Percentiles rank a stretch among this genome's conserved stretches.
phyloP scores from a whole-genome alignment of 92 coral and sea anemone genomes.

The Bergia puertoricense region DNA sequence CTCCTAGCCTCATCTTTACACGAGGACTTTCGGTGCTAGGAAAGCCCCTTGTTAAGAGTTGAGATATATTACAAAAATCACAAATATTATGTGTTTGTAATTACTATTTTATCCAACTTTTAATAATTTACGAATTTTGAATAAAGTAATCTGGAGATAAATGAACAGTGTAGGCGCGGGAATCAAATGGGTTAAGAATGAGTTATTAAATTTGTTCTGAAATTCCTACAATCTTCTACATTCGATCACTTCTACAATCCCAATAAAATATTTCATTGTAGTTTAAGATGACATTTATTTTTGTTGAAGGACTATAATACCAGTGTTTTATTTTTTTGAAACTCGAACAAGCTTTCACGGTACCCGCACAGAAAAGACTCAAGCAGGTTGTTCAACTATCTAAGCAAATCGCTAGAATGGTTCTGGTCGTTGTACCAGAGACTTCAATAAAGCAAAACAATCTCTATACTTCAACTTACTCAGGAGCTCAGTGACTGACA shows the following conservation, averaged over 20 bases:
- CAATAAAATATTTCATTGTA: background rate
- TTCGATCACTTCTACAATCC: background rate
- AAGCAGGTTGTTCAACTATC: slow-evolving; percentile 11
- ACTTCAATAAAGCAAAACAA: background rate
- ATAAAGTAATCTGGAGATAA: slow-evolving; percentile 22
- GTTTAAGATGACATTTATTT: background rate
- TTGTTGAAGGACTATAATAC: background rate
- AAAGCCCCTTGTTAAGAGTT: slow-evolving; percentile 5
- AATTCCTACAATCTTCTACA: background rate
- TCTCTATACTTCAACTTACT: background rate
- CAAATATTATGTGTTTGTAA: slow-evolving; percentile 45
- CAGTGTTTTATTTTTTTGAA: background rate
- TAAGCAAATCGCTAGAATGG: slow-evolving; percentile 6
- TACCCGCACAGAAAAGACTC: slow-evolving; percentile 16
- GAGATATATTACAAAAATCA: slow-evolving; percentile 32
- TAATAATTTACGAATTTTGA: slow-evolving; percentile 57
- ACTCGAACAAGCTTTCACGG: background rate
- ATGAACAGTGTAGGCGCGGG: background rate
- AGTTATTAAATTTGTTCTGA: background rate
- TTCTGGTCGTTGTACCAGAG: background rate
- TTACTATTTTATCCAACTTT: slow-evolving; percentile 73
- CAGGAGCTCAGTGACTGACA: background rate
- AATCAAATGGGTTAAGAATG: background rate
- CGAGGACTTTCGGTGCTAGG: slow-evolving; percentile 4
- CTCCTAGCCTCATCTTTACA: slow-evolving; percentile 8